These are phyloP conservation scores for Leucozona laternaria DNA, from an alignment of 2,888 invertebrate species.

Conservation along the genomic window DNA sequence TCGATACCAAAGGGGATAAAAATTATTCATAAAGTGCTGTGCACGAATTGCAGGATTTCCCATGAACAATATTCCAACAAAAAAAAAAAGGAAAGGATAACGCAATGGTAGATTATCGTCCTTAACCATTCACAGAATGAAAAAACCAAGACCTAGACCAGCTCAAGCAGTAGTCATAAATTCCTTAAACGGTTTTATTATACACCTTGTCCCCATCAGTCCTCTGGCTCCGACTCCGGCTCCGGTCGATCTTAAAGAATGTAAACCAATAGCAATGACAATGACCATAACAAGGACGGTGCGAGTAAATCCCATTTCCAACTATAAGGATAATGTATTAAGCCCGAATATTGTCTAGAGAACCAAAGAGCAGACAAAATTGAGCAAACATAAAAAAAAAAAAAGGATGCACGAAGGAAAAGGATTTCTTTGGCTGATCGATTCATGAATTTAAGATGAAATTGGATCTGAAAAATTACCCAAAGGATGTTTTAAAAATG, in stretches of 20 bases:
- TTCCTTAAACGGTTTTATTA: constrained; percentile 71
- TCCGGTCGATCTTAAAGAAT: constrained; percentile 13
- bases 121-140: constrained; percentile 8
- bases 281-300: constrained; percentile 42
- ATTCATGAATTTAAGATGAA: constrained; percentile 72
- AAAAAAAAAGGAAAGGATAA: not conserved
- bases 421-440: constrained; percentile 37
- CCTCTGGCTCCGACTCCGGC: not conserved
- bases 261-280: constrained; percentile 50
- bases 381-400: constrained; percentile 12
- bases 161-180: constrained; percentile 56
- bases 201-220: constrained; percentile 13
- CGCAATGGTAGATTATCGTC: not conserved
- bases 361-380: constrained; percentile 33
- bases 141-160: constrained; percentile 19
- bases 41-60: constrained; percentile 44
- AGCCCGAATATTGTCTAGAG: constrained; percentile 36
- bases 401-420: constrained; percentile 3
- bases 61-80: constrained; percentile 16
- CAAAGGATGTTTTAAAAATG: constrained; percentile 51
- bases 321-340: constrained; percentile 57
- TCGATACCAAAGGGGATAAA: constrained; percentile 19
- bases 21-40: constrained; percentile 64
- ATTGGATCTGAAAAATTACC: constrained; percentile 60
- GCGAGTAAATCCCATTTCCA: constrained; percentile 58